Base-by-base conservation (phyloP, 1,140 invertebrate species). In the Leptopilina clavipes region DNA sequence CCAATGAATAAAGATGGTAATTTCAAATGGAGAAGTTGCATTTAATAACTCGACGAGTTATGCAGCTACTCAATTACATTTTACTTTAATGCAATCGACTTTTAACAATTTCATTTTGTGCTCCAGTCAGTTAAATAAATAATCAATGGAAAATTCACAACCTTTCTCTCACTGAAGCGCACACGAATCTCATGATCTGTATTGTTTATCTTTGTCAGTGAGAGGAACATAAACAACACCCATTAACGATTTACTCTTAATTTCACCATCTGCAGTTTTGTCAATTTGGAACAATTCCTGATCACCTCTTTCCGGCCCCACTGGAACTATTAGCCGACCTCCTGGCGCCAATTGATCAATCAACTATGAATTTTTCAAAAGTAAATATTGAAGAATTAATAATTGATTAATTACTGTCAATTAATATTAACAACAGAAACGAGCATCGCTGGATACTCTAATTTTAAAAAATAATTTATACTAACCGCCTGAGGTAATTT, bases 171-270 rank as follows among this genome's bases (percentile, higher is more conserved):
- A 89, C 73, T 83, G 83, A 74, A 87, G 76, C 78, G 31, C 37
- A 40, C 88, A 89, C 71, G 19, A 76, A 65, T 79, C 78, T 90
- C 86, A 90, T 84, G 86, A 89, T 59, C 77, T 76, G 59, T 83
- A 84, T 65, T 97, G 96, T 76, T 92, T 89, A 18, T 94, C 92
- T 89, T 94, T 95, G 88, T 98, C 97, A 5, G 98, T 99, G 14
- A 99, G 91, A 1, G 98, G 98, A 25, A 99, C 98, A 91, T 98
- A 99, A 71, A 98, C 95, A 0, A 99, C 98, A 43, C 97, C 96
- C 96, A 99, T 98, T 0, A 99, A 90, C 17, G 93, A 93, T 83
- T 94, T 95, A 71, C 94, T 92, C n/a, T 91, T 91, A 12, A 98
- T 92, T 56, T 93, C 92, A 11, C 98, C 98, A 89, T 98, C 94